Base-by-base conservation (phyloP, 2,113 vertebrate species). In the Vireo altiloquus region DNA sequence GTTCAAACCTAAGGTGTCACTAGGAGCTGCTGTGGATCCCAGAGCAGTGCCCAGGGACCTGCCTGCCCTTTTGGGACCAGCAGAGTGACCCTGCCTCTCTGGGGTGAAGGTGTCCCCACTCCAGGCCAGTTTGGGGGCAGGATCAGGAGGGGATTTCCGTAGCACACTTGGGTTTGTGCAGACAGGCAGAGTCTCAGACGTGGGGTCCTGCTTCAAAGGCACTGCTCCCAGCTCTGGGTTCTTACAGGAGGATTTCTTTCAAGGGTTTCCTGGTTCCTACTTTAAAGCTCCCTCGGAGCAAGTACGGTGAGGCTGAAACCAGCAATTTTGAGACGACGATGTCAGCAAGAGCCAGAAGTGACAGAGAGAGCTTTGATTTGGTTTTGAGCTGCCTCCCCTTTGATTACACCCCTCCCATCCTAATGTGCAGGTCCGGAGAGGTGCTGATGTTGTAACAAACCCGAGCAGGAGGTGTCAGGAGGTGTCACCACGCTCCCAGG, bases 81-180 rank as follows among this genome's bases (percentile, higher is more conserved):
- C 7, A 2, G 1, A 15, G 60, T 14, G 46, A 18, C 61, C 19
- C 37, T 27, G n/a, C 27, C 54, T 72, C 57, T 78, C 42, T 22
- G 0, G 0, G 2, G 9, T 1, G 5, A n/a, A 11, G 9, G 27
- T 8, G 2, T 56, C 64, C 74, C 54, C 2, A 2, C 37, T 33
- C 37, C 11, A 21, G 14, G 40, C 2, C 52, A 6, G 12, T 8
- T 50, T 20, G 70, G 79, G 61, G 65, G 66, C 49, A 59, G 85
- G 42, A 20, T 25, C 11, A 4, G 23, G 31, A 31, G 19, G 13
- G 12, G 37, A 2, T 86, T 57, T 69, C 11, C 31, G 3, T 1
- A 3, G 75, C 61, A 14, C 52, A 2, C 15, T 42, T 25, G 2
- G 16, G 9, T 90, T 22, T 78, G 30, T 52, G 84, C 54, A 23